Base-by-base conservation (phyloP, 2,797 vertebrate species). In the Dendrocincla tyrannina region DNA sequence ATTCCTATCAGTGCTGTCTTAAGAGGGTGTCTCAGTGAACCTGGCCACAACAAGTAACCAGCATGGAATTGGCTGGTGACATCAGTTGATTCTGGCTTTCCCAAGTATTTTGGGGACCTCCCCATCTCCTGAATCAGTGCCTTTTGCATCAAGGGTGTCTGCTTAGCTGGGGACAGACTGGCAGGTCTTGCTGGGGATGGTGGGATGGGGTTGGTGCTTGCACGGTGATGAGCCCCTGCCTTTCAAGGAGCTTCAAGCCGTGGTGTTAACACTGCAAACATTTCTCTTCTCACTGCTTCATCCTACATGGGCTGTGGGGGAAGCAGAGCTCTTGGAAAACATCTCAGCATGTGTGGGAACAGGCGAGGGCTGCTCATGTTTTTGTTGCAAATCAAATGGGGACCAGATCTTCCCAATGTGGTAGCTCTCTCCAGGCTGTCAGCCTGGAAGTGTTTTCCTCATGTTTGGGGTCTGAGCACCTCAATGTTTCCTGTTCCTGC, bases 271-370 rank as follows among this genome's bases (percentile, higher is more conserved):
- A 33, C 58, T 69, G 35, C 72, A 89, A 93, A 39, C 42, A 8
- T 59, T 92, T 93, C 55, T 58, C 50, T 75, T 84, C 75, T 75
- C n/a, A 4, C 39, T 30, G 35, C 73, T 92, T 44, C 73, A 55
- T 91, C 76, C 83, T 39, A 94, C 59, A 0, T 0, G 4, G 50
- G 42, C 76, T 81, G 79, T 55, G 81, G 81, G 91, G 78, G 92
- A 94, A 94, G 89, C 50, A 75, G 55, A 94, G 53, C 85, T 92
- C 87, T 91, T 92, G 75, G 91, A 92, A 91, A 91, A 53, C 46
- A 23, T 88, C 39, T 95, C 2, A 1, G 47, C 2, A 1, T 32
- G 76, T 27, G 92, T 88, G 76, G 93, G 91, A 96, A 91, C 82
- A 52, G 50, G 33, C 0, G 0, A 85, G 42, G 82, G 91, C 78